These are phyloP conservation scores for Cinara cedri DNA, from an alignment of 2,888 invertebrate genomes.

Conservation along the genomic window DNA sequence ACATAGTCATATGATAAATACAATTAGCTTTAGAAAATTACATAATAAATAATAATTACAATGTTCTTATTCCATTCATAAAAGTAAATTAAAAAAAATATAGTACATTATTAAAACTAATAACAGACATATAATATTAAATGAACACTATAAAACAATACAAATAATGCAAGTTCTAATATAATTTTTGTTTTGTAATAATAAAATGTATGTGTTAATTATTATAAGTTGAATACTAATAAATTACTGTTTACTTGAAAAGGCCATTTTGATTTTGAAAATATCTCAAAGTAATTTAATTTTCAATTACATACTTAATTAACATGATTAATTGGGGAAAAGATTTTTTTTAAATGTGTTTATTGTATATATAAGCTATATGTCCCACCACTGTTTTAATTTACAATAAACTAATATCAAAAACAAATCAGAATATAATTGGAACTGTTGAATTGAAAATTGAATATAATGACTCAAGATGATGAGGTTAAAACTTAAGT, in stretches of 20 bases:
- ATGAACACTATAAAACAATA: background rate
- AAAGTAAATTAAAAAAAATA: background rate
- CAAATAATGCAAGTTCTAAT: background rate
- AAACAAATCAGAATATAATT: too few species aligned
- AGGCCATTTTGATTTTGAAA: background rate
- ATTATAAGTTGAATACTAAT: too few species aligned
- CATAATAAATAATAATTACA: conserved; percentile 17
- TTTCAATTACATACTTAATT: background rate
- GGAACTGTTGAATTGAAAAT: too few species aligned
- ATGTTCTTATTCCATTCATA: background rate
- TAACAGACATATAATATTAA: conserved; percentile 28
- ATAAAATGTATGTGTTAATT: too few species aligned
- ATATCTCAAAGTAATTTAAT: background rate
- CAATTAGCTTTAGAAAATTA: background rate
- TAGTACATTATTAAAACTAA: conserved; percentile 5
- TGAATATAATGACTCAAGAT: too few species aligned
- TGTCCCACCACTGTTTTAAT: too few species aligned
- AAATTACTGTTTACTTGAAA: background rate
- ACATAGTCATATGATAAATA: conserved; percentile 15
- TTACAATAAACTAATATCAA: too few species aligned
- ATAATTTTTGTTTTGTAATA: too few species aligned
- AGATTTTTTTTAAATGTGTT: too few species aligned
- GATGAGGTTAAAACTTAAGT: too few species aligned
- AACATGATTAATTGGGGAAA: too few species aligned
- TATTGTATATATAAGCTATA: too few species aligned